These are phyloP conservation scores for Vimba vimba DNA, from an alignment of 2,113 vertebrate genomes.

Conservation along the genomic window DNA sequence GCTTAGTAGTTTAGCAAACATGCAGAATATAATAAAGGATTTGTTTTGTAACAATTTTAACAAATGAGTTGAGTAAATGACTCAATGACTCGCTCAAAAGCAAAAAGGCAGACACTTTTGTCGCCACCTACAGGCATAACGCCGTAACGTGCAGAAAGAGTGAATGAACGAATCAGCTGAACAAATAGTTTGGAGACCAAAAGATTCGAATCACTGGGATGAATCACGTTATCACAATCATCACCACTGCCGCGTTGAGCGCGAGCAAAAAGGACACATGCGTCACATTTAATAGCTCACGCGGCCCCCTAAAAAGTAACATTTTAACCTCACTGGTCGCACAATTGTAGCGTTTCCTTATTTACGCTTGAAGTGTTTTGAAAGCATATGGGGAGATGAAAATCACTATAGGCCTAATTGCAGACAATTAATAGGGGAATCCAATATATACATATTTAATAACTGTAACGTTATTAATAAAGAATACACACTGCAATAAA, in stretches of 20 bases:
- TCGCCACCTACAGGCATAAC: not conserved
- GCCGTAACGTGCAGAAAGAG: not conserved
- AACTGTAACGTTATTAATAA: not conserved
- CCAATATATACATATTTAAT: not conserved
- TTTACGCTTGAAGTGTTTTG: not conserved
- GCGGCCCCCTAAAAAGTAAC: not conserved
- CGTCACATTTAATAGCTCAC: slow-evolving; percentile 12
- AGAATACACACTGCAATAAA: not conserved
- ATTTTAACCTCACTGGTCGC: not conserved
- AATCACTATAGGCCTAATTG: not conserved
- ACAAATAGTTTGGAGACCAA: not conserved
- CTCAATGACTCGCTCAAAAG: not conserved
- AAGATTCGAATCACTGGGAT: not conserved
- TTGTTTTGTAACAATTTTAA: not conserved
- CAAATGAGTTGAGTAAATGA: not conserved
- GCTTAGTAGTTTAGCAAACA: not conserved
- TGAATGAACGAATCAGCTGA: not conserved
- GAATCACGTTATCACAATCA: not conserved
- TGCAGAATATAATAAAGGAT: not conserved
- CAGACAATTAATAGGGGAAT: not conserved
- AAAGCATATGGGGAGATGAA: not conserved
- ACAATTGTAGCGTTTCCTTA: not conserved
- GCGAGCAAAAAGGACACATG: slow-evolving; percentile 12
- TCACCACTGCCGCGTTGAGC: not conserved
- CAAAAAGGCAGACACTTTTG: not conserved